Evolutionary conservation across 2,888 invertebrate genomes (phyloP).

Genomic region (Caenorhabditis sp.): DNA sequence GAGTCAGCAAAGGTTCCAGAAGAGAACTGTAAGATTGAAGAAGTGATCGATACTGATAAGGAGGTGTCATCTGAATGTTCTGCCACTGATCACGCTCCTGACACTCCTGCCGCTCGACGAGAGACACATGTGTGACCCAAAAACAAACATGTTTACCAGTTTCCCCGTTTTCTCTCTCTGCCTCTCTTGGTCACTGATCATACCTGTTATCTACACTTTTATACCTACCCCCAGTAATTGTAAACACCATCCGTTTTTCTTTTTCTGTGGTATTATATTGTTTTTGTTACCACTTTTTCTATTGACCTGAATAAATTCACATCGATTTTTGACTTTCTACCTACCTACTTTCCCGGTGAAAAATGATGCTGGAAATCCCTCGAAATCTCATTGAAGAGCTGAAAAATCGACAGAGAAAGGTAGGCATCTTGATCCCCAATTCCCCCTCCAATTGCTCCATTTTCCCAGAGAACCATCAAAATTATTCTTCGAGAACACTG

Average conservation of each 20-base stretch:
- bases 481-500: constrained; percentile 41
- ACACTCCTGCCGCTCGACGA: too few relatives aligned
- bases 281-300: constrained; percentile 17
- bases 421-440: constrained; percentile 6
- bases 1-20: not conserved
- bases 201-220: constrained; percentile 35
- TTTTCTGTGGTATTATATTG: constrained; percentile 16
- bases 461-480: constrained; percentile 32
- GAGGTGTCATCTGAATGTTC: too few relatives aligned
- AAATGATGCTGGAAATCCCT: constrained; percentile 4
- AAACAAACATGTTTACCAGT: constrained; percentile 50
- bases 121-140: constrained; percentile 1
- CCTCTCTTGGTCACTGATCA: constrained; percentile 39
- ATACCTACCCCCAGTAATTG: constrained; percentile 18
- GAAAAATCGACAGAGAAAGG: constrained; percentile 17
- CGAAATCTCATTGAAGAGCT: constrained; percentile 12
- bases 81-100: too few relatives aligned
- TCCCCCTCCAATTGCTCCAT: too few relatives aligned
- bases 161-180: not conserved
- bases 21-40: not conserved
- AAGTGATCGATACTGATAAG: constrained; percentile 1
- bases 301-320: constrained; percentile 24
- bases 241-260: too few relatives aligned
- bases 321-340: too few relatives aligned
- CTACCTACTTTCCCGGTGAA: not conserved